Conservation (phyloP, 1,140 invertebrate species). For the Megalopta genalis region DNA sequence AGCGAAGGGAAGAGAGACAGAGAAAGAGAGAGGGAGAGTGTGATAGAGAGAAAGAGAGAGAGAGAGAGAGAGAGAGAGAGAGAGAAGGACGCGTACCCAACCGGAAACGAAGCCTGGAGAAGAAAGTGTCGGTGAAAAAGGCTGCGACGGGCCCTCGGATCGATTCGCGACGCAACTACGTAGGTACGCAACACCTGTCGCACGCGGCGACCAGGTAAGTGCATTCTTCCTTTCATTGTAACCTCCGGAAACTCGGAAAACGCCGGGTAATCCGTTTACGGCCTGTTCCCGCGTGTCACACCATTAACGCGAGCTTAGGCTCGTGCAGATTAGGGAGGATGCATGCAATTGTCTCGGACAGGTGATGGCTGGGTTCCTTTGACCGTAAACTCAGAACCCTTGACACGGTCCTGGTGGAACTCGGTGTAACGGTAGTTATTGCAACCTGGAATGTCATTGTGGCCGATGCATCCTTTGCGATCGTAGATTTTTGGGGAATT, state of each 20-base stretch:
- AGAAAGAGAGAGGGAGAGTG: no score
- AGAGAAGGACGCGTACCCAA: neutral
- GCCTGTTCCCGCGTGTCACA: constrained; percentile 29
- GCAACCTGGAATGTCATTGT: no score
- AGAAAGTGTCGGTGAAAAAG: constrained; percentile 54
- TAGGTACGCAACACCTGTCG: constrained; percentile 57
- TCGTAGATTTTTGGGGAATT: no score
- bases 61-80: neutral
- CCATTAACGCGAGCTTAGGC: neutral
- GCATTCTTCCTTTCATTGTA: constrained; percentile 34
- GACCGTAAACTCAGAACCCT: no score
- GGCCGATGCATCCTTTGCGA: no score
- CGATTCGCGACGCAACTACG: constrained; percentile 56
- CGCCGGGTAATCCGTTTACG: constrained; percentile 20
- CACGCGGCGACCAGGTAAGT: constrained; percentile 45
- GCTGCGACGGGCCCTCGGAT: constrained; percentile 41
- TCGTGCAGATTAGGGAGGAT: neutral
- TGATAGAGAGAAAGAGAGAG: no score
- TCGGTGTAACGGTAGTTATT: no score
- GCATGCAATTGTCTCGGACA: neutral
- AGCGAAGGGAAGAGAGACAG: neutral
- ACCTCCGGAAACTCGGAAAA: neutral
- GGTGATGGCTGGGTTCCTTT: no score
- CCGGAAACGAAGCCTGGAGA: constrained; percentile 48
- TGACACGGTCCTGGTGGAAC: no score